A percentile compares a stretch with the other conserved stretches of the same genome.
phyloP scores from a whole-genome alignment of 2,113 vertebrate species.

The Poeciliopsis prolifica region DNA sequence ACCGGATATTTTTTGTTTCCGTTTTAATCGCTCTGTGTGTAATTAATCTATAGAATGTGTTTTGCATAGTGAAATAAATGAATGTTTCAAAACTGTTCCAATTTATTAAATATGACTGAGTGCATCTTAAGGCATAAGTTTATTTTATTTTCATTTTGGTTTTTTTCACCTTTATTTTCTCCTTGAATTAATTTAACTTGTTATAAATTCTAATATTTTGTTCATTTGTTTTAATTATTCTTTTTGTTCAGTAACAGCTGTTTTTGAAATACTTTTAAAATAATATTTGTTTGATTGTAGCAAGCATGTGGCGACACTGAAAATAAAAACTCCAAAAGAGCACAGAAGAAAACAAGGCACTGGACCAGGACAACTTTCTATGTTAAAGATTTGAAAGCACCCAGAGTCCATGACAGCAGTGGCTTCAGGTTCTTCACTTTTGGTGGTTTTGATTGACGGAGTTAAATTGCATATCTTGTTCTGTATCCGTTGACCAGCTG shows the following conservation, averaged over 20 bases:
- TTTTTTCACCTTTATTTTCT: too few relatives aligned
- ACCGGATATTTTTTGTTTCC: too few relatives aligned
- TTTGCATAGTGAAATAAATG: not conserved
- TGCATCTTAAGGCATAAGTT: too few relatives aligned
- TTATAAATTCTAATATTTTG: too few relatives aligned
- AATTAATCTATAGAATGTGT: not conserved
- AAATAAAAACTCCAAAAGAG: not conserved
- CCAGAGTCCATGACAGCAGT: not conserved
- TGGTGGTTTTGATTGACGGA: conserved; percentile 5
- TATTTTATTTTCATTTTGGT: too few relatives aligned
- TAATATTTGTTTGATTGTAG: too few relatives aligned
- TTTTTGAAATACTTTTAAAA: too few relatives aligned
- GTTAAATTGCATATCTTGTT: conserved; percentile 24
- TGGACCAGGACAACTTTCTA: not conserved
- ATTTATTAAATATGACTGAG: too few relatives aligned
- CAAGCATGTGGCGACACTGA: not conserved
- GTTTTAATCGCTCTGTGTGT: not conserved
- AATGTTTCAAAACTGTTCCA: not conserved
- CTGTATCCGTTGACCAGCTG: conserved; percentile 8
- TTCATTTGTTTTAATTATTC: too few relatives aligned
- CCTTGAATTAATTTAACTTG: too few relatives aligned
- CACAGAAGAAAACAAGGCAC: not conserved
- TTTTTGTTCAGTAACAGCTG: too few relatives aligned
- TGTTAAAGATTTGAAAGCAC: not conserved
- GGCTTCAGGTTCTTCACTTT: not conserved